Conservation (phyloP, 2,113 vertebrate species). For the Telmatochromis brichardi region DNA sequence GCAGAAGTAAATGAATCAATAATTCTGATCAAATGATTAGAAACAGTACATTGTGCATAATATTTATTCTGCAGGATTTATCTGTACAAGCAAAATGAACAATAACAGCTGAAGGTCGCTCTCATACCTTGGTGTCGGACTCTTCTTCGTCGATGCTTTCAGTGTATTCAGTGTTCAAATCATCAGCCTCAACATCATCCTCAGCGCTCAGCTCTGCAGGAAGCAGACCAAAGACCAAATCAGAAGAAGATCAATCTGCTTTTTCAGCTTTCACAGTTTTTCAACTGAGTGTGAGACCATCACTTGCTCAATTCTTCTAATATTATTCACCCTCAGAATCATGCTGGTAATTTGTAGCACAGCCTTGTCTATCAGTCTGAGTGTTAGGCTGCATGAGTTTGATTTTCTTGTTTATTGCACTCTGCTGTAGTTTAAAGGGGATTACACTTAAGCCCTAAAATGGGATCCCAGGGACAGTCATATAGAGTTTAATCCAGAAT, state of each 20-base stretch:
- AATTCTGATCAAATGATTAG: neutral
- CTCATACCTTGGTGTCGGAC: constrained; percentile 62
- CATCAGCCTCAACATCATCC: constrained; percentile 46
- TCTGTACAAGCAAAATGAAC: fast-evolving
- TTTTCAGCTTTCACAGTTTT: neutral
- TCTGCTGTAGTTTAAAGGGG: neutral
- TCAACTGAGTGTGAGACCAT: neutral
- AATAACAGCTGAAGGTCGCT: neutral
- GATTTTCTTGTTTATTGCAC: neutral
- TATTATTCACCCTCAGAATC: neutral
- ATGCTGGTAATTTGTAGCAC: neutral
- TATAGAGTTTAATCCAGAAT: neutral
- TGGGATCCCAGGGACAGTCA: neutral
- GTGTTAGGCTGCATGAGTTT: neutral
- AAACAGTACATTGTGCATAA: neutral
- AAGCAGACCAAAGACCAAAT: neutral
- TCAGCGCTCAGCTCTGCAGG: constrained; percentile 66
- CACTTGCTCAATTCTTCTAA: neutral
- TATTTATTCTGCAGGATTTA: neutral
- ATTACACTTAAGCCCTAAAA: neutral
- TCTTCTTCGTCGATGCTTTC: constrained; percentile 73
- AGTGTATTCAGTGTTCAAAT: constrained; percentile 60
- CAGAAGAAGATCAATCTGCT: neutral
- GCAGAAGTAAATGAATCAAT: neutral
- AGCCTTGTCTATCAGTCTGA: neutral